Conservation (phyloP, 2,888 invertebrate genomes). For the Argyresthia albistria region DNA sequence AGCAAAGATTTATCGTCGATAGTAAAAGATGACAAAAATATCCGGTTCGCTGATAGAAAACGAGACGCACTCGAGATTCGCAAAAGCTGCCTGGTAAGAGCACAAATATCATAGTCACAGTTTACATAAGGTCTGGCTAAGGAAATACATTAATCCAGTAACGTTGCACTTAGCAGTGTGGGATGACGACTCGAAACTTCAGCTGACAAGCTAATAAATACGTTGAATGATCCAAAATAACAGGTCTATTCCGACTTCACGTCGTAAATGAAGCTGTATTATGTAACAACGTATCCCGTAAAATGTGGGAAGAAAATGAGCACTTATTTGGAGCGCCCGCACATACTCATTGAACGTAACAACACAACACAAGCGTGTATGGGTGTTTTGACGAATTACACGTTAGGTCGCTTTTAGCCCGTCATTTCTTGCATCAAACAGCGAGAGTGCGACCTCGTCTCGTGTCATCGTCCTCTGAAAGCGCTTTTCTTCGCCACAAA, state of each 20-base stretch:
- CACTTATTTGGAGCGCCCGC: not conserved
- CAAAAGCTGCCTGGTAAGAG: no score
- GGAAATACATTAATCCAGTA: no score
- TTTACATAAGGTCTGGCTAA: no score
- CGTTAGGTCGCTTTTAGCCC: conserved; percentile 58
- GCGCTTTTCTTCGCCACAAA: conserved; percentile 69
- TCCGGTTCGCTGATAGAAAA: no score
- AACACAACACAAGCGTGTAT: conserved; percentile 9
- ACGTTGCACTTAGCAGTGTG: no score
- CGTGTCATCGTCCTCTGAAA: conserved; percentile 73
- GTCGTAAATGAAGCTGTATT: not conserved
- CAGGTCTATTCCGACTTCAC: not conserved
- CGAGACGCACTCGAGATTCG: no score
- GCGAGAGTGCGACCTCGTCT: conserved; percentile 66
- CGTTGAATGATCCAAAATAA: no score
- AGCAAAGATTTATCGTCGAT: no score
- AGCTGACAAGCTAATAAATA: no score
- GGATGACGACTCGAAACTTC: no score
- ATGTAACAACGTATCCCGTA: not conserved
- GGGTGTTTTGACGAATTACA: conserved; percentile 58
- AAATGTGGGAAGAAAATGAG: not conserved
- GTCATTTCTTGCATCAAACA: conserved; percentile 60
- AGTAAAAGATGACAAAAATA: no score
- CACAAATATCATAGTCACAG: no score
- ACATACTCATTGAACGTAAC: not conserved